A percentile compares a stretch with the other conserved stretches of the same genome.
Evolutionary conservation across 2,888 invertebrate species (phyloP).

Genomic region (Acanthosepion lycidas): DNA sequence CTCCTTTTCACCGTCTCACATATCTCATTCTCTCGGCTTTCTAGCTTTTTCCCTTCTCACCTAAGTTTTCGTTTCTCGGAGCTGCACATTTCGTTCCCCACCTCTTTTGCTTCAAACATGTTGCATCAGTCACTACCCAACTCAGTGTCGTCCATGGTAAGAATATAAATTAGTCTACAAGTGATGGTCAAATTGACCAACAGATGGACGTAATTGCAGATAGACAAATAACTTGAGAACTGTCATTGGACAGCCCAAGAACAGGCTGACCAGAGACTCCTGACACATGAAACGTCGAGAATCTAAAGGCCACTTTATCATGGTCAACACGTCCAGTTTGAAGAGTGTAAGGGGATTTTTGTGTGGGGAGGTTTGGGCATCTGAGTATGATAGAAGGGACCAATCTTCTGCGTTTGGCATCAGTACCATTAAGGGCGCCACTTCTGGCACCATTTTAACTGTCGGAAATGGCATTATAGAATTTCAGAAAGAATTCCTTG

Average conservation of each 20-base stretch:
- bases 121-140: background rate
- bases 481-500: background rate
- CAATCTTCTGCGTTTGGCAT: conserved; percentile 14
- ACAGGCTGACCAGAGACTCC: conserved; percentile 18
- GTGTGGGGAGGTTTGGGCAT: background rate
- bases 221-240: background rate
- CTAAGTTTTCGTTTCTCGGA: background rate
- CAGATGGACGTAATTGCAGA: background rate
- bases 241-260: background rate
- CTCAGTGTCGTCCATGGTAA: background rate
- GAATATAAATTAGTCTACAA: background rate
- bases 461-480: background rate
- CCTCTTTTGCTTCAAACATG: background rate
- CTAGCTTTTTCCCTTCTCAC: background rate
- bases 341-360: background rate
- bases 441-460: background rate
- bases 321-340: background rate
- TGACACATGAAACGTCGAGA: background rate
- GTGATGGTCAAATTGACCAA: conserved; percentile 33
- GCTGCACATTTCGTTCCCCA: background rate
- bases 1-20: background rate
- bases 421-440: background rate
- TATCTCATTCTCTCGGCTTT: background rate
- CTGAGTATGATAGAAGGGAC: background rate
- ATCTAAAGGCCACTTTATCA: background rate